Conservation (phyloP, 1,140 invertebrate species). For the Heliconius himera region DNA sequence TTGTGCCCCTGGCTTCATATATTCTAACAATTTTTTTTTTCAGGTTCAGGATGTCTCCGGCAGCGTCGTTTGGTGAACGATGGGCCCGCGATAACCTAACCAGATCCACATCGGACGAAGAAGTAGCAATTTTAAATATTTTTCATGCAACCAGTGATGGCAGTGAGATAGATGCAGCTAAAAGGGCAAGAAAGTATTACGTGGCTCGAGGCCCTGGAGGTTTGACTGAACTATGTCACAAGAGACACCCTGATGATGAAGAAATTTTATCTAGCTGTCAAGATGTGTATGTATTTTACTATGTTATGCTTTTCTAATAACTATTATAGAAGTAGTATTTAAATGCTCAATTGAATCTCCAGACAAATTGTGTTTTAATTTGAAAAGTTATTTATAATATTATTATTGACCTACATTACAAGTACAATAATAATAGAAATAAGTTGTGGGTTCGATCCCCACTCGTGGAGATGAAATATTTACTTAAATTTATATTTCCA, state of each 20-base stretch:
- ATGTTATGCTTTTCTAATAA: too few species aligned
- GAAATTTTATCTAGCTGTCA: slow-evolving; percentile 76
- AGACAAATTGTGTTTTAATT: too few species aligned
- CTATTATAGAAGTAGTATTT: too few species aligned
- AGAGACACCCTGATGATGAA: slow-evolving; percentile 67
- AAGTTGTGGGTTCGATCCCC: too few species aligned
- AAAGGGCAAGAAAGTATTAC: slow-evolving; percentile 68
- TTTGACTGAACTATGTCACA: slow-evolving; percentile 64
- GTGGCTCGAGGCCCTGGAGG: slow-evolving; percentile 64
- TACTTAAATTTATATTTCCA: too few species aligned
- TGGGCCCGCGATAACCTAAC: slow-evolving; percentile 73
- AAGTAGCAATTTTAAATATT: slow-evolving; percentile 56
- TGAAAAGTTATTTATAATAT: too few species aligned
- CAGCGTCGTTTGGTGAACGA: slow-evolving; percentile 77
- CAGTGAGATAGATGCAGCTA: slow-evolving; percentile 60
- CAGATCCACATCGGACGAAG: slow-evolving; percentile 52
- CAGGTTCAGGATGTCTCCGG: slow-evolving; percentile 69
- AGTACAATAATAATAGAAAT: too few species aligned
- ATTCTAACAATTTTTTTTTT: slow-evolving; percentile 14
- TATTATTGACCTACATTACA: too few species aligned
- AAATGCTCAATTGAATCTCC: too few species aligned
- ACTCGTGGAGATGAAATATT: too few species aligned
- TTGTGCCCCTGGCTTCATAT: too few species aligned
- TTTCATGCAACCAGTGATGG: slow-evolving; percentile 62
- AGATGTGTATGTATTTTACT: slow-evolving; percentile 3